These are phyloP conservation scores for Cryptus viduatorius DNA, from an alignment of 2,888 invertebrate species.

Conservation along the genomic window DNA sequence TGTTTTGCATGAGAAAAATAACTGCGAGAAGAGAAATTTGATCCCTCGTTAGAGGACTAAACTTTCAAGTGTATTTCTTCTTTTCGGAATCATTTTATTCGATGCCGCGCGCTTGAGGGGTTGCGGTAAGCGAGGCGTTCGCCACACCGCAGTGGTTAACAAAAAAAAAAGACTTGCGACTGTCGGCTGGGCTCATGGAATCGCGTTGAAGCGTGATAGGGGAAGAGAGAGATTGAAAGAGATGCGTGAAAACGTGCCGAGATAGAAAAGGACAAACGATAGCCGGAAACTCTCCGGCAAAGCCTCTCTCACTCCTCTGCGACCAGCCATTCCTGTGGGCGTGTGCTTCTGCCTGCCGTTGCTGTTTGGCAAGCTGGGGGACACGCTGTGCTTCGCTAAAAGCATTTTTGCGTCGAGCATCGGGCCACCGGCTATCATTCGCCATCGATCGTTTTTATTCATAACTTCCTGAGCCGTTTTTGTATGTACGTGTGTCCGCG, in stretches of 20 bases:
- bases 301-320: slow-evolving; percentile 21
- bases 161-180: slow-evolving; percentile 38
- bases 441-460: slow-evolving; percentile 82
- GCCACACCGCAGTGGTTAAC: slow-evolving; percentile 21
- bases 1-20: not conserved
- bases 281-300: slow-evolving; percentile 47
- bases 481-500: slow-evolving; percentile 23
- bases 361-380: slow-evolving; percentile 65
- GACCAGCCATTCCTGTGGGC: slow-evolving; percentile 63
- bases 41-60: not conserved
- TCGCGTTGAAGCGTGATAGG: slow-evolving; percentile 36
- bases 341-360: slow-evolving; percentile 44
- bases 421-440: slow-evolving; percentile 79
- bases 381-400: slow-evolving; percentile 82
- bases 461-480: slow-evolving; percentile 74
- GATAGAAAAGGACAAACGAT: slow-evolving; percentile 47
- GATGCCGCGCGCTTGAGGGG: slow-evolving; percentile 3
- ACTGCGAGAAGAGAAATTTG: not conserved
- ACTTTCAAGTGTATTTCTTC: slow-evolving; percentile 2
- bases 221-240: slow-evolving; percentile 2
- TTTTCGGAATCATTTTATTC: slow-evolving; percentile 44
- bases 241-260: slow-evolving; percentile 18
- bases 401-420: slow-evolving; percentile 84
- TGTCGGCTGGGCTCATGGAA: slow-evolving; percentile 17
- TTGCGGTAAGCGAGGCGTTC: not conserved